phyloP scores from a whole-genome alignment of 2,797 vertebrate species.

The Spondyliosoma cantharus region DNA sequence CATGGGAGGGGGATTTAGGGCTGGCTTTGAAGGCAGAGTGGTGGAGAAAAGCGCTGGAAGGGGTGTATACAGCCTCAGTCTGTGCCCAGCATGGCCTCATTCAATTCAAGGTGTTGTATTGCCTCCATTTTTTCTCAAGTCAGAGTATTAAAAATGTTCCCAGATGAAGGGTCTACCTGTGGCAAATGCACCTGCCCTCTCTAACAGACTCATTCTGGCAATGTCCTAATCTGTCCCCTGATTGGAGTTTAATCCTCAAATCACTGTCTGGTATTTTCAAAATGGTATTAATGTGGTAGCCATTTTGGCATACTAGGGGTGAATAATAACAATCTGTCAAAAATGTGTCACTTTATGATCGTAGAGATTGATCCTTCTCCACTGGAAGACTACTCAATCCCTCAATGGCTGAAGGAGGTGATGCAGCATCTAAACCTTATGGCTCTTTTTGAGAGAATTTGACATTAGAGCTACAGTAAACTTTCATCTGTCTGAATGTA shows the following conservation, averaged over 20 bases:
- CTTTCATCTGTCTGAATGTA: too few relatives aligned
- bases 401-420: too few relatives aligned
- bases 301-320: background rate
- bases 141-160: background rate
- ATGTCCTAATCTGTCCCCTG: too few relatives aligned
- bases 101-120: background rate
- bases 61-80: background rate
- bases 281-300: background rate
- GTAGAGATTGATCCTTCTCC: too few relatives aligned
- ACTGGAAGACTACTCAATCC: too few relatives aligned
- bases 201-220: background rate
- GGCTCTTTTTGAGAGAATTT: too few relatives aligned
- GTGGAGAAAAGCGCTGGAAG: background rate
- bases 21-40: background rate
- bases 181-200: background rate
- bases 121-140: background rate
- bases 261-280: background rate
- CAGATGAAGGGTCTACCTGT: background rate
- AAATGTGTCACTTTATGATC: too few relatives aligned
- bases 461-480: too few relatives aligned
- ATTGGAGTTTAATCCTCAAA: too few relatives aligned
- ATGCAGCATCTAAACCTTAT: too few relatives aligned
- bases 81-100: background rate
- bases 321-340: background rate
- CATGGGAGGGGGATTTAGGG: background rate